A percentile compares a stretch with the other conserved stretches of the same genome.
Conservation (phyloP, 2,888 invertebrate species). For the Macrophya alboannulata region DNA sequence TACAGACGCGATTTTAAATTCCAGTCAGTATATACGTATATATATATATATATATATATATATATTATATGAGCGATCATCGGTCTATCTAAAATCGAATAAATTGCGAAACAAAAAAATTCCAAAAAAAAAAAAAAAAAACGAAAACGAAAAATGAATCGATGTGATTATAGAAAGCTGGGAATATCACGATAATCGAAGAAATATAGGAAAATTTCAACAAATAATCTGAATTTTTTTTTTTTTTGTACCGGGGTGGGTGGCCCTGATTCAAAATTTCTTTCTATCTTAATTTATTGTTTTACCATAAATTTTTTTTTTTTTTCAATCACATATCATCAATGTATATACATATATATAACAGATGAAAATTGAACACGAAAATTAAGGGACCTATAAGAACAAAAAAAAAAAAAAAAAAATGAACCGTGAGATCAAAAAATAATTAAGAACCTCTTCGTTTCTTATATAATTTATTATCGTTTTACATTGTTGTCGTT, state of each 20-base stretch:
- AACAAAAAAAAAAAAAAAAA: too few species aligned
- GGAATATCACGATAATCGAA: too few species aligned
- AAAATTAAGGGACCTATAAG: neutral
- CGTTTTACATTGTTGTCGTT: neutral
- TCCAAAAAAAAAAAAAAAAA: neutral
- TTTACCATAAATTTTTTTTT: neutral
- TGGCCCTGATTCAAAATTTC: too few species aligned
- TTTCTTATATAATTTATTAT: neutral
- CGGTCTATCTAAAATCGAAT: too few species aligned
- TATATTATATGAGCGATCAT: too few species aligned
- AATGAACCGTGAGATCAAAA: too few species aligned
- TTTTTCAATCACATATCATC: neutral
- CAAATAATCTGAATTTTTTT: too few species aligned
- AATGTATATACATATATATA: neutral
- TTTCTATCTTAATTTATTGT: neutral
- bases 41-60: neutral
- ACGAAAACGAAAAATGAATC: too few species aligned
- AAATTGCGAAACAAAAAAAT: neutral
- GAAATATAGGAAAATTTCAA: too few species aligned
- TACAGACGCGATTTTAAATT: neutral
- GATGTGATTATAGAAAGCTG: too few species aligned
- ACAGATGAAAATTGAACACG: neutral
- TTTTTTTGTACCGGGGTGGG: too few species aligned
- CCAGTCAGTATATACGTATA: neutral
- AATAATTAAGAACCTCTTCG: neutral